A percentile compares a stretch with the other conserved stretches of the same genome.
phyloP scores from a whole-genome alignment of 2,888 invertebrate species.

The Drosophila sordidapex region DNA sequence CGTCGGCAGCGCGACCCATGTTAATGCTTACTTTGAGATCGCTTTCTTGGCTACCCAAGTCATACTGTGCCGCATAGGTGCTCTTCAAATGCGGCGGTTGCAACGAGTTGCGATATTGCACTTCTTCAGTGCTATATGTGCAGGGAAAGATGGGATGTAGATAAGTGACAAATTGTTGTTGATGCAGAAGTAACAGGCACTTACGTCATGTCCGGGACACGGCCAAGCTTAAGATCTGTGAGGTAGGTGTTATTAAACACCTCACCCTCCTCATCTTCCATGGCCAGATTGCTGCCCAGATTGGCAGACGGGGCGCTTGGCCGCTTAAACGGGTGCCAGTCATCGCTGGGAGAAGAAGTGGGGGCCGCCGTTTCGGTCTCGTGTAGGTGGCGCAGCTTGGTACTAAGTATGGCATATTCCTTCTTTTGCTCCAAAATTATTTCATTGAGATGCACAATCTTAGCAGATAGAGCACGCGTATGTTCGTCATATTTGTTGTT shows the following conservation, averaged over 20 bases:
- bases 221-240: conserved; percentile 88
- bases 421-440: conserved; percentile 83
- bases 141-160: neutral
- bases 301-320: conserved; percentile 64
- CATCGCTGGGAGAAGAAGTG: conserved; percentile 13
- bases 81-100: conserved; percentile 94
- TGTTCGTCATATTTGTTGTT: conserved; percentile 82
- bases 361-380: conserved; percentile 18
- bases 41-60: conserved; percentile 88
- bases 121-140: conserved; percentile 87
- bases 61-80: conserved; percentile 93
- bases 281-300: conserved; percentile 86
- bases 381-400: conserved; percentile 80
- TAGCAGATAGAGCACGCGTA: conserved; percentile 81
- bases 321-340: conserved; percentile 67
- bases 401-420: conserved; percentile 81
- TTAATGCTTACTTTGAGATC: conserved; percentile 87
- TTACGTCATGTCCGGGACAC: conserved; percentile 82
- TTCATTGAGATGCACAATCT: conserved; percentile 83
- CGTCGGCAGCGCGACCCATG: neutral
- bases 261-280: conserved; percentile 95
- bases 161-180: conserved; percentile 65
- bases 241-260: conserved; percentile 93
- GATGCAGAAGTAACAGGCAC: conserved; percentile 10
- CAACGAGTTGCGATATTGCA: conserved; percentile 92